Base-by-base conservation (phyloP, 1,140 invertebrate genomes). In the Brevipalpus yothersi region DNA sequence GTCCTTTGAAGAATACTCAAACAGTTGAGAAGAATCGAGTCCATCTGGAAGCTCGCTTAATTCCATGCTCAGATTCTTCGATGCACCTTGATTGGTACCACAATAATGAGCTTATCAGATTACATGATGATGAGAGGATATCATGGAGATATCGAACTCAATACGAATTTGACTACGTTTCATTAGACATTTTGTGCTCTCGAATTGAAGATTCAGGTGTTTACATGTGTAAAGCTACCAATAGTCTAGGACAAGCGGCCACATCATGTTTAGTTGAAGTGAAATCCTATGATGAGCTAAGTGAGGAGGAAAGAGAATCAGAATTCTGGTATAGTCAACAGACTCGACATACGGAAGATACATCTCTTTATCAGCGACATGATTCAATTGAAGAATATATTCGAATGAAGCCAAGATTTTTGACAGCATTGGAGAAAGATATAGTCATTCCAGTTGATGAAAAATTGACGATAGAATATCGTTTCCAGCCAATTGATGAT, bases 21-120 rank as follows among this genome's bases (percentile, higher is more conserved):
- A 79, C 84, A 66, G 74, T 87, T 7, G 90, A 93, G 73, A 87
- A 88, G n/a, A 13, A 49, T 51, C 15, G n/a, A 23, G 58, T 39
- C 21, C 92, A 96, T 74, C 97, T 97, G 73, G 93, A 98, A 75
- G 92, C 89, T 69, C 93, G 93, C 72, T 75, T 95, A 12, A 89
- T 93, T 72, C 90, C 90, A 17, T 83, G 90, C 4, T 92, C 89
- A 19, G 91, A 95, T 75, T 79, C 86, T 0, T 90, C 93, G 66
- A 70, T 93, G 31, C 84, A 87, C 73, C 86, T 93, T n/a, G 87
- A 92, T 71, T 93, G 88, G 88, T 91, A 79, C 68, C 90, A 88
- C 68, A 87, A 91, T 72, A 85, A 85, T 58, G 78, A 82, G 67
- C 84, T 84, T 60, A 79, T 92, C 42, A 88, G 83, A 10, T 80